Base-by-base conservation (phyloP, 2,888 invertebrate species). In the Ormyrus rosae region DNA sequence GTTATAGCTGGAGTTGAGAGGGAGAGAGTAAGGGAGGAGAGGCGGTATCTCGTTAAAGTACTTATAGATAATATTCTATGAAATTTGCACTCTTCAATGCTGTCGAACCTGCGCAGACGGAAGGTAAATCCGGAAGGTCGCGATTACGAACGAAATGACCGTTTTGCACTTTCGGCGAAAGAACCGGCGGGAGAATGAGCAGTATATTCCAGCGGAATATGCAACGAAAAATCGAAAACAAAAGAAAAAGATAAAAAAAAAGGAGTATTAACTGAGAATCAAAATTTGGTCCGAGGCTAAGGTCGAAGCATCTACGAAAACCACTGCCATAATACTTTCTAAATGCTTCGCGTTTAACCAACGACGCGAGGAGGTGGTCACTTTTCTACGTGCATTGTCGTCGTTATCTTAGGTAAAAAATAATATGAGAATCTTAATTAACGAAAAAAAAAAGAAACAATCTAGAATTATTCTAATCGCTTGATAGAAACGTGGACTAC, bases 351-450 rank as follows among this genome's bases (percentile, higher is more conserved):
- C 86, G 87, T 89, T 89, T 89, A 89, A 88, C 88, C 89, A 85
- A 88, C 87, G 88, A 89, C 87, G 87, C 75, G 68, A 80, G 50
- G 85, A 88, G 86, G 88, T 87, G 88, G 89, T 90, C 90, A 90
- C 89, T 90, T 90, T 90, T 90, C 90, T 90, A 90, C 90, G 88
- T 87, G 87, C 90, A 88, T 90, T 88, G 86, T 90, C 88, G 88
- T 89, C 86, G 86, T 84, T 80, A 73, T 64, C 19, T 68, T 83
- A 83, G 82, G 71, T 6, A 75, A 80, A 61, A 19, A 19, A 19
- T 19, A 79, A 64, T 51, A 60, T 45, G 58, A 80, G 55, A 34
- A 80, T 80, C 61, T 75, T 78, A 70, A 73, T 76, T 19, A 19
- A 19, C 1, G 19, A 19, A 19, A 19, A 19, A 19, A 19, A 19